phyloP scores from a whole-genome alignment of 2,888 invertebrate genomes.

The Cryptocheilus praepositus region DNA sequence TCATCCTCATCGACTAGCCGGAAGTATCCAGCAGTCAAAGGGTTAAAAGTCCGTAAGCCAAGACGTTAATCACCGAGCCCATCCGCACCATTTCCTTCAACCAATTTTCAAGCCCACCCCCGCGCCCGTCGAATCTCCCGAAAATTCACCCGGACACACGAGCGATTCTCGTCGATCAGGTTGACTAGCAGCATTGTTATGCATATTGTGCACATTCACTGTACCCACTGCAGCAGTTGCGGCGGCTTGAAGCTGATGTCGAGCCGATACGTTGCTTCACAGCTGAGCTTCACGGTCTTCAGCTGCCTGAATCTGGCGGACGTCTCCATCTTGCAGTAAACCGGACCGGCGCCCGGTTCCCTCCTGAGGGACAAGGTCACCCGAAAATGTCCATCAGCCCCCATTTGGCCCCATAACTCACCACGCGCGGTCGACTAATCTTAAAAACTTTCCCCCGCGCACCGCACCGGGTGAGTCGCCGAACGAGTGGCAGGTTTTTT shows the following conservation, averaged over 20 bases:
- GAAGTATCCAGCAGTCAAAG: no score
- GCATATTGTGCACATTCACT: constrained; percentile 29
- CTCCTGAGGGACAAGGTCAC: constrained; percentile 76
- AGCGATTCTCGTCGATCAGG: no score
- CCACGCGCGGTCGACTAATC: not conserved
- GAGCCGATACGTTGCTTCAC: constrained; percentile 76
- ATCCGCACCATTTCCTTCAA: no score
- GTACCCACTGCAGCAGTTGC: constrained; percentile 77
- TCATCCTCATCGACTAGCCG: no score
- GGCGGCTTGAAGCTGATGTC: constrained; percentile 78
- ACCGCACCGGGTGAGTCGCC: no score
- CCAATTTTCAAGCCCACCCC: no score
- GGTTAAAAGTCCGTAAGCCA: no score
- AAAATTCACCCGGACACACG: no score
- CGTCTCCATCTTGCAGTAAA: constrained; percentile 79
- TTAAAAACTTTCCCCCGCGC: constrained; percentile 1
- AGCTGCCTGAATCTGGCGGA: constrained; percentile 76
- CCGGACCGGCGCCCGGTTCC: constrained; percentile 75
- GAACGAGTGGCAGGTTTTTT: no score
- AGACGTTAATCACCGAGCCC: no score
- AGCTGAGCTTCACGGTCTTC: constrained; percentile 77
- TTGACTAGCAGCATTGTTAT: no score
- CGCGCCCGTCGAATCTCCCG: no score
- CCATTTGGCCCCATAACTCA: constrained; percentile 60
- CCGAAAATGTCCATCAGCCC: constrained; percentile 73